Evolutionary conservation across 2,888 invertebrate species (phyloP).

Genomic region (Helleia helle): DNA sequence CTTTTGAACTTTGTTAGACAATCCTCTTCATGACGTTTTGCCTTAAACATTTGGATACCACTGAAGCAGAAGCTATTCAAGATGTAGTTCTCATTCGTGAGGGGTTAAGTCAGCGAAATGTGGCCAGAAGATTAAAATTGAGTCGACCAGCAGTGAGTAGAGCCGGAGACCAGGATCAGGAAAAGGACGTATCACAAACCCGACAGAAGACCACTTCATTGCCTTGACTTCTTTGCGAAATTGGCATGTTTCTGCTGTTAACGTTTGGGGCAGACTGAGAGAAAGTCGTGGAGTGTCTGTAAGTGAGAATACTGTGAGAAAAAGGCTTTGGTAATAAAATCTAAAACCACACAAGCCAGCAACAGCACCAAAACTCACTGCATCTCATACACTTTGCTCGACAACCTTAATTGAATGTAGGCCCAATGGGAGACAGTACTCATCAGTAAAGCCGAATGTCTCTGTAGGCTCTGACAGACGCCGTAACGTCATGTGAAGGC

Average conservation of each 20-base stretch:
- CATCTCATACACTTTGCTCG: constrained; percentile 16
- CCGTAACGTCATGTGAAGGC: no score
- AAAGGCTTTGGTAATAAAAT: no score
- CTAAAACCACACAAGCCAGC: constrained; percentile 16
- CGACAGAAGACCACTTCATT: constrained; percentile 14
- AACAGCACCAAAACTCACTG: constrained; percentile 13
- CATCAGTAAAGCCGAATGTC: not conserved
- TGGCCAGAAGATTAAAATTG: no score
- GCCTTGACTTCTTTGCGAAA: constrained; percentile 10
- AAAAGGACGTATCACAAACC: constrained; percentile 15
- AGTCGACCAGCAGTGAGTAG: no score
- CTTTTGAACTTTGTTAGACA: no score
- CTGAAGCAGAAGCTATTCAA: no score
- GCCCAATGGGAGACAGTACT: not conserved
- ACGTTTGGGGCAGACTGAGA: constrained; percentile 14
- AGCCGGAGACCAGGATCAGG: constrained; percentile 12
- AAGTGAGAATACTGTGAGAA: constrained; percentile 16
- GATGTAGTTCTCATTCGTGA: no score
- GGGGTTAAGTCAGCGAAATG: no score
- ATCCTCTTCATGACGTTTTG: no score
- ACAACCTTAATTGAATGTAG: constrained; percentile 7
- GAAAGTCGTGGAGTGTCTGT: constrained; percentile 13
- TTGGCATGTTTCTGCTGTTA: constrained; percentile 15
- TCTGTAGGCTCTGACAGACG: not conserved
- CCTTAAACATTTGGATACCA: no score